Evolutionary conservation across 2,888 invertebrate species (phyloP).

Genomic region (Leptopterna dolabrata): DNA sequence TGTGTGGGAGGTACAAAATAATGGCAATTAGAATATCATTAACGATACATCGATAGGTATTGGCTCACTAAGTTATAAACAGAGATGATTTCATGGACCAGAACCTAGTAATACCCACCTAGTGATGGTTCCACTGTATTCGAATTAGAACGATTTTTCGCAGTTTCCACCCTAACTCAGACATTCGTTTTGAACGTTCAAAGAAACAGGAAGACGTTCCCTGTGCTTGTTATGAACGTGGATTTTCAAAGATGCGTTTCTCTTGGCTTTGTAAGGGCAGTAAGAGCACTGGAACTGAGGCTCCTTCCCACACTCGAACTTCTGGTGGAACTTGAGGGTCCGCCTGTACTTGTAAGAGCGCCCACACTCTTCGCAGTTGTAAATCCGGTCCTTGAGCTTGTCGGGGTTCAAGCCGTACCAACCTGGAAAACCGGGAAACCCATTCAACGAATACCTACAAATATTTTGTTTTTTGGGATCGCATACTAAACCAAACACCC

Average conservation of each 20-base stretch:
- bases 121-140: no score
- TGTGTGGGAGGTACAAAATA: no score
- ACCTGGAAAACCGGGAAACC: neutral
- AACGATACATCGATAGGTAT: no score
- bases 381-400: constrained; percentile 63
- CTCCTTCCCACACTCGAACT: constrained; percentile 67
- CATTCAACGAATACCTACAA: neutral
- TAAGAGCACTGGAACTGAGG: constrained; percentile 63
- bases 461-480: no score
- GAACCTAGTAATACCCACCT: no score
- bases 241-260: constrained; percentile 64
- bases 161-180: neutral
- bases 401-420: neutral
- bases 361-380: constrained; percentile 51
- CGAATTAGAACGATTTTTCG: no score
- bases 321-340: constrained; percentile 67
- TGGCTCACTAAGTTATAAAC: no score
- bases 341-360: constrained; percentile 66
- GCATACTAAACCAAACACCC: neutral
- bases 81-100: no score
- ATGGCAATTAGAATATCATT: no score
- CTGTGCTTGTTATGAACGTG: constrained; percentile 56
- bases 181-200: neutral
- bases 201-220: neutral
- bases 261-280: constrained; percentile 65